Evolutionary conservation across 2,888 invertebrate genomes (phyloP).

Genomic region (Hypolimnas misippus): DNA sequence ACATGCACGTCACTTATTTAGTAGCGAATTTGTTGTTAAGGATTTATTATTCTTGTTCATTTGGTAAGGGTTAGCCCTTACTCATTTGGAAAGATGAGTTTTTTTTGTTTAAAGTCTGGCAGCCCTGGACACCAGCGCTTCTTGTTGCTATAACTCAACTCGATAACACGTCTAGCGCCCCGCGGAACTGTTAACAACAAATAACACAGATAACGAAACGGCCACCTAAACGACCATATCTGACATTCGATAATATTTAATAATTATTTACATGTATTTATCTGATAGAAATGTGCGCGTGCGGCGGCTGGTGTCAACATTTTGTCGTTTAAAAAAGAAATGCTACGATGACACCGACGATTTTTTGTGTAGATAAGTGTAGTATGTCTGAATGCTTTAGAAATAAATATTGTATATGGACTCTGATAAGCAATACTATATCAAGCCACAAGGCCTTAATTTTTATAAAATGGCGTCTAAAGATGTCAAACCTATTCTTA

Average conservation of each 20-base stretch:
- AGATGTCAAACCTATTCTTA: too few species aligned
- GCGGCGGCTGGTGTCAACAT: conserved; percentile 60
- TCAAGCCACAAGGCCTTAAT: too few species aligned
- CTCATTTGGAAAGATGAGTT: too few species aligned
- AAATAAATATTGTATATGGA: too few species aligned
- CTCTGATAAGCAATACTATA: too few species aligned
- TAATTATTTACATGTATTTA: conserved; percentile 80
- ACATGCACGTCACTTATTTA: not conserved
- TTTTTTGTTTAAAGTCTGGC: conserved; percentile 8
- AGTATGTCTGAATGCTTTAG: not conserved
- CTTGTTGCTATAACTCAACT: conserved; percentile 73
- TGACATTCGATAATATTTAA: conserved; percentile 78
- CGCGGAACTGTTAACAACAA: conserved; percentile 78
- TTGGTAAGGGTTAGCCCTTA: too few species aligned
- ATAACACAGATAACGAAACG: conserved; percentile 78
- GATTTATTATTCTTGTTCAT: not conserved
- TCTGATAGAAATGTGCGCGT: conserved; percentile 74
- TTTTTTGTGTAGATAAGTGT: conserved; percentile 5
- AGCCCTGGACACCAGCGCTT: conserved; percentile 43
- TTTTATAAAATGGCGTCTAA: too few species aligned
- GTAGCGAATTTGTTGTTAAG: not conserved
- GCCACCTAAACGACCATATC: conserved; percentile 80
- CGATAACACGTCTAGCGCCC: conserved; percentile 69
- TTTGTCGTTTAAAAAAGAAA: conserved; percentile 49
- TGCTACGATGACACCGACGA: conserved; percentile 2